Conservation (phyloP, 2,888 invertebrate genomes). For the Drosophila eohydei region DNA sequence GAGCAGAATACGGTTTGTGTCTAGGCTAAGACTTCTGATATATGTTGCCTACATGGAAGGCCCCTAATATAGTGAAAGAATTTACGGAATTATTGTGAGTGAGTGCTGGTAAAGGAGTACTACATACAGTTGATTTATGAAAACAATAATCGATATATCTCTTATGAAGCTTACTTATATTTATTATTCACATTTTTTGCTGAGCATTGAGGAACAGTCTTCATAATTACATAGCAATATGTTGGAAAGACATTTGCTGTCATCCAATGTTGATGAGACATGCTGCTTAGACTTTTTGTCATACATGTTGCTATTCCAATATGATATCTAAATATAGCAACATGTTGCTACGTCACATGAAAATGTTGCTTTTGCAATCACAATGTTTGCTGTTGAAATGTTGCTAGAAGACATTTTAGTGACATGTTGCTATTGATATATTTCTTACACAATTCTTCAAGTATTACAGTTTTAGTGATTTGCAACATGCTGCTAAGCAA, state of each 20-base stretch:
- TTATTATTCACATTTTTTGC: background rate
- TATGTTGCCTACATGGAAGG: background rate
- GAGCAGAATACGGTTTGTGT: conserved; percentile 44
- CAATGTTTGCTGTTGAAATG: background rate
- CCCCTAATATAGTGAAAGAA: background rate
- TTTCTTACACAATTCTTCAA: background rate
- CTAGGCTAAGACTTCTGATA: conserved; percentile 18
- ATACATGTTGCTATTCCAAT: background rate
- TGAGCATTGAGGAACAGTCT: too few species aligned
- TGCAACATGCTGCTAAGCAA: background rate
- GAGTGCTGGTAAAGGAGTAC: background rate
- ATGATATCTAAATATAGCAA: too few species aligned
- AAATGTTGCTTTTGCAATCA: background rate
- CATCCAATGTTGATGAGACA: background rate
- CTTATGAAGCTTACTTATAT: background rate
- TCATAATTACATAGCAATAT: background rate
- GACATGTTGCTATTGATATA: background rate
- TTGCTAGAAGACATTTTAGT: background rate
- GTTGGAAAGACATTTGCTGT: background rate
- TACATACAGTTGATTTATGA: background rate
- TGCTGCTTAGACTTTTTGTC: background rate
- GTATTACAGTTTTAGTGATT: background rate
- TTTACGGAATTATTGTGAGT: background rate
- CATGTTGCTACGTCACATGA: background rate
- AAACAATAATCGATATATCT: background rate